Percentiles rank a stretch among this genome's conserved stretches.
These are phyloP conservation scores for Epinotia bilunana DNA, from an alignment of 2,888 invertebrate species.

Conservation along the genomic window DNA sequence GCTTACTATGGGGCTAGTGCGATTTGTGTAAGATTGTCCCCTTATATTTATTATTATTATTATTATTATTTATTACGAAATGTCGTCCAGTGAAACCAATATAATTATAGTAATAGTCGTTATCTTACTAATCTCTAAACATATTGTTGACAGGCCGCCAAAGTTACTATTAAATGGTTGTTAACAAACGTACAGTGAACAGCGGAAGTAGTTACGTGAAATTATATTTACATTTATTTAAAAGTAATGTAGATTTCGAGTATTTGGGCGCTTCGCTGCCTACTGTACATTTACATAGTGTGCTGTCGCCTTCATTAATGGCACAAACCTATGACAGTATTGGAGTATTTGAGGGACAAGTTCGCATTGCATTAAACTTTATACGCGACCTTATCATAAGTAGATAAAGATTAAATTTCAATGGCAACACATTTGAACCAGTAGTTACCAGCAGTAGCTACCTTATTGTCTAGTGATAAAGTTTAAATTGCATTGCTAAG, in stretches of 20 bases:
- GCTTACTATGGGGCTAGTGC: too few species aligned
- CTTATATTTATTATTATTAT: too few species aligned
- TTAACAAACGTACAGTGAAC: not conserved
- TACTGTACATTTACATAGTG: conserved; percentile 5
- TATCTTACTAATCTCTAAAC: not conserved
- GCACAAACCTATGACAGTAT: conserved; percentile 31
- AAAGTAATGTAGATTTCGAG: not conserved
- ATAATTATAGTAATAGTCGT: too few species aligned
- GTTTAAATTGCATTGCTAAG: not conserved
- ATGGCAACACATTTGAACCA: not conserved
- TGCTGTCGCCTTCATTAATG: conserved; percentile 14
- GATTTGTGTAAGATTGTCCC: too few species aligned
- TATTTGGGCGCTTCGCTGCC: not conserved
- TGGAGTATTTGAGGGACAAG: conserved; percentile 5
- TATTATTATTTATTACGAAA: too few species aligned
- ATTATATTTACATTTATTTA: not conserved
- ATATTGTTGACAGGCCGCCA: not conserved
- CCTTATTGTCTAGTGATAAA: not conserved
- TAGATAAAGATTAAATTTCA: not conserved
- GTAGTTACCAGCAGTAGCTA: too few species aligned
- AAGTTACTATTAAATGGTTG: not conserved
- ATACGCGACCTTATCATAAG: not conserved
- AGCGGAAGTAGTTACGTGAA: not conserved
- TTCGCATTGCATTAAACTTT: not conserved
- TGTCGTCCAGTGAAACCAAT: too few species aligned